phyloP scores from a whole-genome alignment of 2,888 invertebrate species.

The Sepiola atlantica region DNA sequence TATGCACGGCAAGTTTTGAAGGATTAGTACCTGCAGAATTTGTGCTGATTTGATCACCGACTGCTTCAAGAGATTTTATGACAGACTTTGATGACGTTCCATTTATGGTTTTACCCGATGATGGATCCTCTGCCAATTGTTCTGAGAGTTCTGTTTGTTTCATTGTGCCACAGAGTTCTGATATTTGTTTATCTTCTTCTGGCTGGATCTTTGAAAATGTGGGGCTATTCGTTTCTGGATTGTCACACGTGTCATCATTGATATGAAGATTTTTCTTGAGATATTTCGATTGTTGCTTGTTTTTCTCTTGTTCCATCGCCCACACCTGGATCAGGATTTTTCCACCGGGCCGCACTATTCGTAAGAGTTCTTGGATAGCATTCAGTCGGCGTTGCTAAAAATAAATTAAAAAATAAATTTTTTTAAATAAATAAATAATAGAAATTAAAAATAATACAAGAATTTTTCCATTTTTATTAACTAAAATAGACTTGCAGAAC shows the following conservation, averaged over 20 bases:
- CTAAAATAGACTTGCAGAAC: not conserved
- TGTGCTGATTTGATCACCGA: not conserved
- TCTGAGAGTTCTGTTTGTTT: not conserved
- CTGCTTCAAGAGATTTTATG: not conserved
- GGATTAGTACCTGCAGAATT: not conserved
- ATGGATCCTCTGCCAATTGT: not conserved
- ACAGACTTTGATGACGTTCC: not conserved
- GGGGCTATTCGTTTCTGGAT: not conserved
- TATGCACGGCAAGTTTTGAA: constrained; percentile 82
- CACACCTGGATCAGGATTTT: constrained; percentile 93
- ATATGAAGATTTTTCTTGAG: constrained; percentile 77
- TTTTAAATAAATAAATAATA: constrained; percentile 11
- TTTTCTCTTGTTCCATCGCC: constrained; percentile 90
- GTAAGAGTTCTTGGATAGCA: constrained; percentile 85
- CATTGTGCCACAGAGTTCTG: not conserved
- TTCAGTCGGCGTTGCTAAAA: constrained; percentile 82
- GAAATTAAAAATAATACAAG: not conserved
- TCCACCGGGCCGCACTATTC: constrained; percentile 84
- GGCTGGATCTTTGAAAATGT: not conserved
- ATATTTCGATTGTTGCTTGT: constrained; percentile 81
- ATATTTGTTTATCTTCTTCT: not conserved
- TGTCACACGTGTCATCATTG: not conserved
- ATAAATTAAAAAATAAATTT: constrained; percentile 73
- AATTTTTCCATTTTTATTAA: not conserved
- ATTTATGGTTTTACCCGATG: not conserved